Evolutionary conservation across 2,113 vertebrate genomes (phyloP).

Genomic region (Oriolus oriolus): DNA sequence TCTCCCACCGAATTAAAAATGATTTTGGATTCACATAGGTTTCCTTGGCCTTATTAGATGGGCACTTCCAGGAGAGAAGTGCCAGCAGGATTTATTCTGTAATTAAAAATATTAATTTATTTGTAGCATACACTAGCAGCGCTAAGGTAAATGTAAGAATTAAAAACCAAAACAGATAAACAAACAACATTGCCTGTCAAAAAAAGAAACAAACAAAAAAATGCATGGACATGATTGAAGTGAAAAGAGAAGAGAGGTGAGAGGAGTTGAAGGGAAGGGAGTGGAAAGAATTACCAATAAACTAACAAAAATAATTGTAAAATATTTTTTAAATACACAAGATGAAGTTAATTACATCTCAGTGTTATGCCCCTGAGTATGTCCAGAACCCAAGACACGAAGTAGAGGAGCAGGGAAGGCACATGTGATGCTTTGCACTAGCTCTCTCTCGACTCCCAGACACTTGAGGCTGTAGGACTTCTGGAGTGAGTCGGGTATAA

Average conservation of each 20-base stretch:
- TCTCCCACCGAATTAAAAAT: background rate
- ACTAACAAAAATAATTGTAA: background rate
- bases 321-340: background rate
- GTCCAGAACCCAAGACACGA: accelerated
- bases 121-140: background rate
- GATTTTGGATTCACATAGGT: background rate
- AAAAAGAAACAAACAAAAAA: background rate
- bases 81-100: background rate
- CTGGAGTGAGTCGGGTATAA: background rate
- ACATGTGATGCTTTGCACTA: accelerated
- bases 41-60: background rate
- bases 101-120: background rate
- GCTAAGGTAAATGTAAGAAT: background rate
- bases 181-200: accelerated
- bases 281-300: background rate
- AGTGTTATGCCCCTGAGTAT: background rate
- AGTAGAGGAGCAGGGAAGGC: background rate
- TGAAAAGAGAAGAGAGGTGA: background rate
- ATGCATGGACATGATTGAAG: background rate
- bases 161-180: background rate
- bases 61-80: background rate
- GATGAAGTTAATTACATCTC: background rate
- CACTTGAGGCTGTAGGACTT: background rate
- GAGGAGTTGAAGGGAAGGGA: background rate
- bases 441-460: background rate